Conservation (phyloP, 2,797 vertebrate genomes). For the Amphiprion clarkii region DNA sequence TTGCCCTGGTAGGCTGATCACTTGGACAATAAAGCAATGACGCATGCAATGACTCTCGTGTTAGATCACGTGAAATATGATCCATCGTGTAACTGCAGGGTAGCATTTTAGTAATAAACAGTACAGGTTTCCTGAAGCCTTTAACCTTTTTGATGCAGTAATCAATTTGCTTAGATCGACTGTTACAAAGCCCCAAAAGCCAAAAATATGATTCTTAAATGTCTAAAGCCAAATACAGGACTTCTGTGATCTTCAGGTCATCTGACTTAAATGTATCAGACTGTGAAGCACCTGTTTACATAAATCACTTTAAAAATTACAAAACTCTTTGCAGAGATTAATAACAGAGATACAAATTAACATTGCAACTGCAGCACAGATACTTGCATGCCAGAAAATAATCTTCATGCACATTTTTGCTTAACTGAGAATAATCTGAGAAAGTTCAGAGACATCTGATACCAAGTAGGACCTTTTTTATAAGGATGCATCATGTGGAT, state of each 20-base stretch:
- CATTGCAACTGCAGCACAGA: not conserved
- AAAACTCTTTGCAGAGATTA: constrained; percentile 12
- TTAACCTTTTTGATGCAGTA: not conserved
- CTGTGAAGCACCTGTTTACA: constrained; percentile 48
- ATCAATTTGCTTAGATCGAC: not conserved
- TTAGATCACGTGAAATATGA: constrained; percentile 26
- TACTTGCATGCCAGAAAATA: not conserved
- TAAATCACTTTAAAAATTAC: constrained; percentile 34
- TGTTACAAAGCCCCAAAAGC: not conserved
- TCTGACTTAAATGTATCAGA: constrained; percentile 14
- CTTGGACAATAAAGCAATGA: not conserved
- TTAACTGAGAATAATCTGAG: not conserved
- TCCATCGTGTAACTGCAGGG: not conserved
- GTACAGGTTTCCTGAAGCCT: not conserved
- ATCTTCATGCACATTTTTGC: constrained; percentile 5
- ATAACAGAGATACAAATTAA: constrained; percentile 1
- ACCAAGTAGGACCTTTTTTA: not conserved
- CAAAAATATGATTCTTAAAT: constrained; percentile 8
- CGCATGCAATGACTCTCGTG: not conserved
- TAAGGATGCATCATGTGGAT: constrained; percentile 22
- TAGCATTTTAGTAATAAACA: constrained; percentile 1
- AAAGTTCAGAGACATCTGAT: constrained; percentile 1
- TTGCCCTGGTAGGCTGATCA: not conserved
- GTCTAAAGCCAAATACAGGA: constrained; percentile 10
- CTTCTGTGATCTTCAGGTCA: constrained; percentile 3